Evolutionary conservation across 2,797 vertebrate genomes (phyloP), one percentile per base, ranked within the genome.

Genomic region (Miichthys miiuy): DNA sequence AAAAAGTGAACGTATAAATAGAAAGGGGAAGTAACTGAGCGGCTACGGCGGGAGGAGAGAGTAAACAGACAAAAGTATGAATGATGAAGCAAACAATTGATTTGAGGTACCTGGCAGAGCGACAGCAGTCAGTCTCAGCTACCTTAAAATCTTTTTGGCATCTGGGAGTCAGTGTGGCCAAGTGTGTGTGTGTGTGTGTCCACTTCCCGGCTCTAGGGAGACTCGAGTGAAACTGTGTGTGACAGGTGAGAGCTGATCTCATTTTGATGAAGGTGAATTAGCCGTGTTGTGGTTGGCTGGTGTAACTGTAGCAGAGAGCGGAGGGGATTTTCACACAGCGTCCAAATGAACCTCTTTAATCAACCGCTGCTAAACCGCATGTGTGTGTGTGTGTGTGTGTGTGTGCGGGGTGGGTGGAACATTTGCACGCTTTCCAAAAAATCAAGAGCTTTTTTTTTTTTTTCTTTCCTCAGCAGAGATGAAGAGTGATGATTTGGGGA

Each of bases 31-130:
- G 92, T 88, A 83, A 91, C 87, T 87, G 88, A 92, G 90, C 48
- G 81, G 81, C 82, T 80, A 82, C 30, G 82, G 84, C 52, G 76
- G 87, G 86, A 82, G 80, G 78, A 77, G 68, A 80, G 81, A 52
- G 80, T 94, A 94, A 94, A 94, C 91, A 92, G 91, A 93, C 92
- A 94, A 94, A 94, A 88, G 65, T 83, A 93, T 90, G 80, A 93
- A 93, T 88, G 89, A 92, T 77, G 85, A 83, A 80, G 80, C 16
- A 72, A 88, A 94, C 91, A 93, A 93, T 90, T 90, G 90, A 91
- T 85, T 90, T 66, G 77, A 80, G 75, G 81, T 91, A 92, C 89
- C 89, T 92, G 92, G 91, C 92, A 90, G 85, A 87, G 87, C 46
- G 83, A 92, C 91, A 91, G 87, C 83, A 55, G 68, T 84, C 85